Evolutionary conservation across 2,113 vertebrate genomes (phyloP).

Genomic region (Hiodon tergisus): DNA sequence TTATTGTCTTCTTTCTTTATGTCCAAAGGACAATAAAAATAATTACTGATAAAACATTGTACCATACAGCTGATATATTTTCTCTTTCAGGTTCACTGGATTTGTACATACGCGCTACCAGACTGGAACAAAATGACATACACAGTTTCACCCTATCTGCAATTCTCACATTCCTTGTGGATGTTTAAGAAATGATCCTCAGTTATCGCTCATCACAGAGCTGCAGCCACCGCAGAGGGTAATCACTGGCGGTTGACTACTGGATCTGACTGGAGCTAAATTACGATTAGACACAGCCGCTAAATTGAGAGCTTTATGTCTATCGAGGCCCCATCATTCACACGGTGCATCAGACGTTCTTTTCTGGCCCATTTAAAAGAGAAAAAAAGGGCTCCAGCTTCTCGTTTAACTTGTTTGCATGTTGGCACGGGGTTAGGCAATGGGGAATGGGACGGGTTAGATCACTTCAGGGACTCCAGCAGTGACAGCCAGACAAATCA

Average conservation of each 20-base stretch:
- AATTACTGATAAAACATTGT: not conserved
- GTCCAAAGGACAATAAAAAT: not conserved
- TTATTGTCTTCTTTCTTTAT: conserved; percentile 40
- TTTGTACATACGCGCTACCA: no score
- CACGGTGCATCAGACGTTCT: conserved; percentile 31
- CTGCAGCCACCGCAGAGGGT: conserved; percentile 35
- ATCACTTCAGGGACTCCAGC: conserved; percentile 22
- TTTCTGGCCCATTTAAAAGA: conserved; percentile 47
- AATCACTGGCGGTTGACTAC: conserved; percentile 39
- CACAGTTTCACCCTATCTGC: no score
- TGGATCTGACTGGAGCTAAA: conserved; percentile 35
- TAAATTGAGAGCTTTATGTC: conserved; percentile 38
- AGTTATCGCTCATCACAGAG: not conserved
- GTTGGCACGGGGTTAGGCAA: not conserved
- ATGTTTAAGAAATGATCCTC: not conserved
- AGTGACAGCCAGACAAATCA: conserved; percentile 2
- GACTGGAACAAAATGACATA: no score
- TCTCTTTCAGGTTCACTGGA: no score
- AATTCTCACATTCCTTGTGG: no score
- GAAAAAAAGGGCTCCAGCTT: conserved; percentile 24
- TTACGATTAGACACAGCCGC: conserved; percentile 43
- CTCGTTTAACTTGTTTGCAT: conserved; percentile 21
- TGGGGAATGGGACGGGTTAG: not conserved
- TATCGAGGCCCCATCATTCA: conserved; percentile 53
- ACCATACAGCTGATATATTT: no score